Percentiles rank a stretch among this genome's conserved stretches.
Conservation (phyloP, 92 coral and sea anemone genomes). For the Epizoanthus stellaris region DNA sequence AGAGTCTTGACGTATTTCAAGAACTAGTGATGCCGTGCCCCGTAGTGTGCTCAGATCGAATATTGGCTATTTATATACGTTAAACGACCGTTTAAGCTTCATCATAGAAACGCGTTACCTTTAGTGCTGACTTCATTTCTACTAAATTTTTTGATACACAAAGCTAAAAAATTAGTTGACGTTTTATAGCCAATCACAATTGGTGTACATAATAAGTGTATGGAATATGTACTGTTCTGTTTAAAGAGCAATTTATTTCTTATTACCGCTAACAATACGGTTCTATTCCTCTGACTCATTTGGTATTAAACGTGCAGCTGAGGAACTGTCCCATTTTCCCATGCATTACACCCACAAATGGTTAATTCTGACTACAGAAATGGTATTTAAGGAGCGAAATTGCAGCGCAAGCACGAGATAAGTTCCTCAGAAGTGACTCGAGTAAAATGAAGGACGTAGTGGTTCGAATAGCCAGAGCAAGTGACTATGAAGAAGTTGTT, state of each 20-base stretch:
- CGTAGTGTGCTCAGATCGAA: no score
- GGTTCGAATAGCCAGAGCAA: constrained; percentile 71
- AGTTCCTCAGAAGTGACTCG: not conserved
- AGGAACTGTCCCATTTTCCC: constrained; percentile 11
- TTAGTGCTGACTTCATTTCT: not conserved
- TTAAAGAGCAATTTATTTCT: constrained; percentile 3
- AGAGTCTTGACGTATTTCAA: no score
- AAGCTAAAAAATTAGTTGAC: not conserved
- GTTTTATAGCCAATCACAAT: constrained; percentile 13
- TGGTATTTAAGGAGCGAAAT: constrained; percentile 20
- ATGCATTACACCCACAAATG: constrained; percentile 35
- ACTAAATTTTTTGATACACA: not conserved
- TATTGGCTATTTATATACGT: no score
- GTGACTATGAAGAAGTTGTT: constrained; percentile 71
- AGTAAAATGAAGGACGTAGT: constrained; percentile 72
- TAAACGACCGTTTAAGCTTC: not conserved
- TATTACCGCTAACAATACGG: constrained; percentile 28
- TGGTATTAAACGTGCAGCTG: constrained; percentile 33
- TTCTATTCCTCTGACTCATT: not conserved
- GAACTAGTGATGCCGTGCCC: no score
- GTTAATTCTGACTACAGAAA: constrained; percentile 1
- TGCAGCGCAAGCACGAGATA: not conserved
- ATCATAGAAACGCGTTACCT: not conserved
- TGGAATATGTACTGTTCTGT: not conserved
- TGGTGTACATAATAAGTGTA: not conserved